Conservation (phyloP, 2,797 vertebrate species). For the Alectoris magna region DNA sequence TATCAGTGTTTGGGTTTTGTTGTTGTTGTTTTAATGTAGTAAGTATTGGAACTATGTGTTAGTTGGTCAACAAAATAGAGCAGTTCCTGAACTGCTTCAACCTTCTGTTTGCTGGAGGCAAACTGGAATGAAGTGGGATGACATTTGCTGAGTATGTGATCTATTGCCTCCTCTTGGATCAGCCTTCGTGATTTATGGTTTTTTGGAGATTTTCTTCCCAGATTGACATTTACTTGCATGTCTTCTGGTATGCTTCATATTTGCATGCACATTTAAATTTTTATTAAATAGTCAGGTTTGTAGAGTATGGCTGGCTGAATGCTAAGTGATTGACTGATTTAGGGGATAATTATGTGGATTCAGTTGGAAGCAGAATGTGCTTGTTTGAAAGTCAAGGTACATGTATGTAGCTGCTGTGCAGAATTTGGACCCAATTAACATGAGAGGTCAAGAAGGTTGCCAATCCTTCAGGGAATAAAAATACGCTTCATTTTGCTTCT, state of each 20-base stretch:
- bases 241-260: constrained; percentile 16
- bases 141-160: background rate
- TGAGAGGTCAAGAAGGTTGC: constrained; percentile 37
- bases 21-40: too few species aligned
- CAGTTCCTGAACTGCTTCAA: background rate
- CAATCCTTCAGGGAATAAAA: background rate
- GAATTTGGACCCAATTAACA: constrained; percentile 56
- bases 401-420: background rate
- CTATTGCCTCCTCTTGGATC: background rate
- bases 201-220: background rate
- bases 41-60: background rate
- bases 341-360: constrained; percentile 49
- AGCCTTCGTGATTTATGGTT: background rate
- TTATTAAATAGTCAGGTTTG: constrained; percentile 13
- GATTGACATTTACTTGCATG: background rate
- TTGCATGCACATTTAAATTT: constrained; percentile 10
- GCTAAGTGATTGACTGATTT: constrained; percentile 55
- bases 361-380: background rate
- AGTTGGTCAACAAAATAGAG: background rate
- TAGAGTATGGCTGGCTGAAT: constrained; percentile 30
- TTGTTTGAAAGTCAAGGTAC: constrained; percentile 28
- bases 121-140: background rate
- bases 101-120: background rate
- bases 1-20: background rate
- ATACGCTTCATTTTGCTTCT: background rate